Conservation (phyloP, 2,797 vertebrate species). For the Eulemur mongoz region DNA sequence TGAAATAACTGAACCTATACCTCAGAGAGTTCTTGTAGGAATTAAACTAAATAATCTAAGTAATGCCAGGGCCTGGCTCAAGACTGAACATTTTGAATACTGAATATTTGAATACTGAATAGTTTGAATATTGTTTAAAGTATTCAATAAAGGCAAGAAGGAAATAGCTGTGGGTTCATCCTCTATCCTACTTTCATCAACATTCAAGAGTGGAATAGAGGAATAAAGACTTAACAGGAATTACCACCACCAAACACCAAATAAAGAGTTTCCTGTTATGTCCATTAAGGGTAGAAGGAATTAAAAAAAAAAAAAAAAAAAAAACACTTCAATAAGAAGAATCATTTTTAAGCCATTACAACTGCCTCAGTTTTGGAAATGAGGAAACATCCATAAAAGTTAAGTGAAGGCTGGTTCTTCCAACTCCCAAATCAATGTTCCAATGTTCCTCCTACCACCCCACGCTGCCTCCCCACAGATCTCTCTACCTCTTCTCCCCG, state of each 20-base stretch:
- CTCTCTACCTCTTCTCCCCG: background rate
- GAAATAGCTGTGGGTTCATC: background rate
- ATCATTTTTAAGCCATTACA: background rate
- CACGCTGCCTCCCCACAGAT: background rate
- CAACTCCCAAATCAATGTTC: background rate
- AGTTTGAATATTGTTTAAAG: background rate
- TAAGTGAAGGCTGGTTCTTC: background rate
- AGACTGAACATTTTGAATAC: background rate
- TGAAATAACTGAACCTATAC: background rate
- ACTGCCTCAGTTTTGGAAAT: background rate
- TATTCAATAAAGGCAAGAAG: background rate
- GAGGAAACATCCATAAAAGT: background rate
- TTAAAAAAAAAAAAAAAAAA: background rate
- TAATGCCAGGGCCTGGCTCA: background rate
- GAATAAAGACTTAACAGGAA: background rate
- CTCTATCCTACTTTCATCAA: background rate
- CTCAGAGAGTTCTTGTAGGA: background rate
- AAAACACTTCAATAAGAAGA: background rate
- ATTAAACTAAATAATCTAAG: constrained; percentile 10
- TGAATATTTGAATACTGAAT: background rate
- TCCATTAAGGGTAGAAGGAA: background rate
- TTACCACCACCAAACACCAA: background rate
- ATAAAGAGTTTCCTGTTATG: background rate
- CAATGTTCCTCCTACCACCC: background rate
- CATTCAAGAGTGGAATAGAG: background rate